These are phyloP conservation scores for Coranthus polyacanthus DNA, from an alignment of 2,797 vertebrate species.

Conservation along the genomic window DNA sequence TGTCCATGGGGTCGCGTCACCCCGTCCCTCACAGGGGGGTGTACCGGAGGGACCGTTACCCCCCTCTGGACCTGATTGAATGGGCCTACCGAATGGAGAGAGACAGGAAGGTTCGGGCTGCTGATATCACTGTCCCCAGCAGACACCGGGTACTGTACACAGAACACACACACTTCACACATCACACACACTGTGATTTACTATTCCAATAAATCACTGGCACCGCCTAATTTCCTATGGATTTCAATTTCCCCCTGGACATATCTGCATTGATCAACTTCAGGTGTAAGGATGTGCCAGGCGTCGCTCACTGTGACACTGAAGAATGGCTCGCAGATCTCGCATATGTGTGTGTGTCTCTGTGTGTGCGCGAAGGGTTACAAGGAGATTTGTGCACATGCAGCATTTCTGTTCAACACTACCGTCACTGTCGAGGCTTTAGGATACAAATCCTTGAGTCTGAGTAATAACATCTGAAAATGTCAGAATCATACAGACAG, in stretches of 20 bases:
- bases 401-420: slow-evolving; percentile 68
- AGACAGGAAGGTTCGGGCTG: slow-evolving; percentile 71
- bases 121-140: slow-evolving; percentile 70
- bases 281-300: slow-evolving; percentile 82
- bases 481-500: slow-evolving; percentile 73
- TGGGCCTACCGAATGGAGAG: slow-evolving; percentile 78
- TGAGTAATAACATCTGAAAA: slow-evolving; percentile 81
- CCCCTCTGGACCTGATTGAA: slow-evolving; percentile 66
- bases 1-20: slow-evolving; percentile 82
- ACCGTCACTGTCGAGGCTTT: slow-evolving; percentile 59
- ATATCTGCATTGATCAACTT: slow-evolving; percentile 85
- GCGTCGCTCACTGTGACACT: slow-evolving; percentile 80
- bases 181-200: slow-evolving; percentile 75
- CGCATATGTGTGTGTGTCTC: slow-evolving; percentile 5
- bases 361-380: slow-evolving; percentile 17
- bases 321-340: slow-evolving; percentile 74
- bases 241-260: slow-evolving; percentile 86
- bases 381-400: slow-evolving; percentile 73
- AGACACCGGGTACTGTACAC: slow-evolving; percentile 66
- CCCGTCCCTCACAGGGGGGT: slow-evolving; percentile 56
- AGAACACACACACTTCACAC: slow-evolving; percentile 59
- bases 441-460: slow-evolving; percentile 77
- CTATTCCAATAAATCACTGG: slow-evolving; percentile 86
- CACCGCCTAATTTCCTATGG: slow-evolving; percentile 84
- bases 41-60: slow-evolving; percentile 65